Evolutionary conservation across 1,140 invertebrate species (phyloP).

Genomic region (Telenomus remus): DNA sequence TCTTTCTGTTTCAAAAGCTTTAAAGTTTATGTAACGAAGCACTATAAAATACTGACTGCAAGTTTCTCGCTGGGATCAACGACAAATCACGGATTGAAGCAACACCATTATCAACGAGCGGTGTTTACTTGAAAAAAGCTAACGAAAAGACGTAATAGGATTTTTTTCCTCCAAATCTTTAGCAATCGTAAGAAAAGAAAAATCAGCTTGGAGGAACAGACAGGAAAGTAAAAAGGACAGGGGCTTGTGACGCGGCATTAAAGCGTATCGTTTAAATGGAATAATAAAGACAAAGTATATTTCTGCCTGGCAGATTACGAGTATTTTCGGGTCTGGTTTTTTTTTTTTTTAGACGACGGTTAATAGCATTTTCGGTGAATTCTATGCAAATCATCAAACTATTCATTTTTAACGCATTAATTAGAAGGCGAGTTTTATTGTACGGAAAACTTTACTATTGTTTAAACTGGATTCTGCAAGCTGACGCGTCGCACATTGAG

Average conservation of each 20-base stretch:
- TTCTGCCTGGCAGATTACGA: slow-evolving; percentile 34
- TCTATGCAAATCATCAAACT: not conserved
- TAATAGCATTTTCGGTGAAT: not conserved
- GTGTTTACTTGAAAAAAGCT: slow-evolving; percentile 25
- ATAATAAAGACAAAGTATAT: slow-evolving; percentile 60
- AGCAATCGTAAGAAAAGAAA: slow-evolving; percentile 43
- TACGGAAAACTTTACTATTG: too few relatives aligned
- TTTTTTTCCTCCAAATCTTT: slow-evolving; percentile 46
- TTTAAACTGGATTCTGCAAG: too few relatives aligned
- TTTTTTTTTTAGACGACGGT: slow-evolving; percentile 10
- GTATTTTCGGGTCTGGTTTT: slow-evolving; percentile 32
- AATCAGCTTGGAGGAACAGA: slow-evolving; percentile 39
- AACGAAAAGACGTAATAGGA: slow-evolving; percentile 36
- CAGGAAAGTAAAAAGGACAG: slow-evolving; percentile 43
- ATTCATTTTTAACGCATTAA: not conserved
- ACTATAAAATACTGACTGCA: slow-evolving; percentile 55
- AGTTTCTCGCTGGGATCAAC: slow-evolving; percentile 1
- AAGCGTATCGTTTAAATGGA: slow-evolving; percentile 62
- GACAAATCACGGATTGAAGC: slow-evolving; percentile 26
- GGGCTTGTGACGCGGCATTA: slow-evolving; percentile 49
- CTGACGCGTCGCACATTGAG: too few relatives aligned
- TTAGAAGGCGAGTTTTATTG: too few relatives aligned
- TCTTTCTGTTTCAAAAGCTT: slow-evolving; percentile 62
- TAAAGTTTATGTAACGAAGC: slow-evolving; percentile 67
- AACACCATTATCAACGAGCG: slow-evolving; percentile 28